These are phyloP conservation scores for Brachionus sp. DNA, from an alignment of 1,140 invertebrate species.

Conservation along the genomic window DNA sequence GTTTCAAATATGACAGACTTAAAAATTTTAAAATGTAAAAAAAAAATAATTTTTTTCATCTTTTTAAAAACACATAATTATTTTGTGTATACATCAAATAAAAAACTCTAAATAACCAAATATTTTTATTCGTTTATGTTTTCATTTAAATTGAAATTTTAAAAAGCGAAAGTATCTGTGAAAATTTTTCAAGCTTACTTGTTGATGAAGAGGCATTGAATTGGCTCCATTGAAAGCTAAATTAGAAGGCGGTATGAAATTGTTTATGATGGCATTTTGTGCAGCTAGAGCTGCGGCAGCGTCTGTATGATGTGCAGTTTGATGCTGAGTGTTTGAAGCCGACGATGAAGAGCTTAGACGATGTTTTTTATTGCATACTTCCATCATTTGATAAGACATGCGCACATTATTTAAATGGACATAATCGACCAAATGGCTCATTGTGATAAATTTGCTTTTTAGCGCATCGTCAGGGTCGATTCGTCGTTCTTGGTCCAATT, in stretches of 20 bases:
- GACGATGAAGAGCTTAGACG: not conserved
- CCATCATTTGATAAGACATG: constrained; percentile 40
- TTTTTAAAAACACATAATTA: too few relatives aligned
- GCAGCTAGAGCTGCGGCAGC: constrained; percentile 15
- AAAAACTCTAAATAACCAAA: too few relatives aligned
- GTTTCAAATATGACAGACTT: too few relatives aligned
- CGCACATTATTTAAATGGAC: constrained; percentile 80
- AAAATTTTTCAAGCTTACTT: not conserved
- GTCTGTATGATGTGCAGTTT: not conserved
- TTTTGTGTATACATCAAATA: too few relatives aligned
- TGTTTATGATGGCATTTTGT: constrained; percentile 35
- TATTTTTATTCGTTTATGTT: too few relatives aligned
- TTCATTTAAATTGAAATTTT: not conserved
- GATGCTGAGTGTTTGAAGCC: not conserved
- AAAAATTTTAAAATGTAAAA: too few relatives aligned
- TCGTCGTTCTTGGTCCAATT: constrained; percentile 90
- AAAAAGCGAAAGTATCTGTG: not conserved
- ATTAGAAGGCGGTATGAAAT: constrained; percentile 43
- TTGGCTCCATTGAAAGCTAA: constrained; percentile 33
- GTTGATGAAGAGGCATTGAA: constrained; percentile 34
- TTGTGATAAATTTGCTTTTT: constrained; percentile 86
- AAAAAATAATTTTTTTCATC: too few relatives aligned
- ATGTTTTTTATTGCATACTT: constrained; percentile 45
- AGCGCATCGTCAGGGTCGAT: constrained; percentile 91
- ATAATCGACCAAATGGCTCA: constrained; percentile 89